Percentiles rank a stretch among this genome's conserved stretches.
Conservation (phyloP, 2,797 vertebrate genomes). For the Anabacerthia variegaticeps region DNA sequence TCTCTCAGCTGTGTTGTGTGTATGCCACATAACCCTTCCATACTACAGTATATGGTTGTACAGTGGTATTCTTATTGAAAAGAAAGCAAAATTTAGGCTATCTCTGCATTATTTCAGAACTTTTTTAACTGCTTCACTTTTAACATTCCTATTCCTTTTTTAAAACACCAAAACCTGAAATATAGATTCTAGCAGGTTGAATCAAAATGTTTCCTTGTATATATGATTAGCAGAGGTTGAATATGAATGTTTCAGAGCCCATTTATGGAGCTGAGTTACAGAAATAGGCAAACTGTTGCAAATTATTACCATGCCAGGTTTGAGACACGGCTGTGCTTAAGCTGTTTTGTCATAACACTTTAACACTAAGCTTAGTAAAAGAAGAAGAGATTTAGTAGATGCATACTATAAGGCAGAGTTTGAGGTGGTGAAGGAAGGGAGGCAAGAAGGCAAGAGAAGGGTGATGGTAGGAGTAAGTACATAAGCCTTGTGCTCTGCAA, state of each 20-base stretch:
- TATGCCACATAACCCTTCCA: not conserved
- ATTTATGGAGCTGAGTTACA: not conserved
- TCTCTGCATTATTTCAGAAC: not conserved
- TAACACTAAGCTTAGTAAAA: not conserved
- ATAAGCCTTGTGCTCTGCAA: accelerated
- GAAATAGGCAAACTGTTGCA: not conserved
- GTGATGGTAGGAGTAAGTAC: not conserved
- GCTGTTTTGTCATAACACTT: not conserved
- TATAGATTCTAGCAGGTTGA: not conserved
- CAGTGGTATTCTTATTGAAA: not conserved
- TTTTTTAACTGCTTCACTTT: not conserved
- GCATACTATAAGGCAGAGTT: not conserved
- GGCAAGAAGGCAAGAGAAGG: not conserved
- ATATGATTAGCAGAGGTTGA: not conserved
- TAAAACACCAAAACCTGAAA: not conserved
- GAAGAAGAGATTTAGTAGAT: not conserved
- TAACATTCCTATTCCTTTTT: not conserved
- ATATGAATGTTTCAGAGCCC: not conserved
- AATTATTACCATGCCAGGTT: not conserved
- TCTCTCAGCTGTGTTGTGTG: not conserved
- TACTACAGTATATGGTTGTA: not conserved
- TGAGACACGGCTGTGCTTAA: not conserved
- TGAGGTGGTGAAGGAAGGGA: not conserved
- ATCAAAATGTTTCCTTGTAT: not conserved
- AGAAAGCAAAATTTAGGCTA: not conserved